A percentile compares a stretch with the other conserved stretches of the same genome.
These are phyloP conservation scores for Odontesthes bonariensis DNA, from an alignment of 2,113 vertebrate genomes.

Conservation along the genomic window DNA sequence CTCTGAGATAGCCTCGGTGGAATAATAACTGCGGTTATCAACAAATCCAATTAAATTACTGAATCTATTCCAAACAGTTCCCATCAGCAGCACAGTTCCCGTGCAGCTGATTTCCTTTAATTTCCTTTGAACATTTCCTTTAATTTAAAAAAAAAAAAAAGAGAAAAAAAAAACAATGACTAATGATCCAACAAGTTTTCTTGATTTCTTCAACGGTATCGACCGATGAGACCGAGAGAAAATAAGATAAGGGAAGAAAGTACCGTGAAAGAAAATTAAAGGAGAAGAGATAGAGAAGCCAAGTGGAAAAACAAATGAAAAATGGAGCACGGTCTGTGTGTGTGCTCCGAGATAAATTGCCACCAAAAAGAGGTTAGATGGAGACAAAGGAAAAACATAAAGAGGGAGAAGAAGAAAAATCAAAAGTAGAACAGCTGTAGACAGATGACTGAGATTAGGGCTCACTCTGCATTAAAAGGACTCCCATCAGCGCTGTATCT, in stretches of 20 bases:
- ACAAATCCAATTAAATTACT: background rate
- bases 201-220: slow-evolving; percentile 18
- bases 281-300: slow-evolving; percentile 51
- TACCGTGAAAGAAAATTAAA: slow-evolving; percentile 54
- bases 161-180: slow-evolving; percentile 3
- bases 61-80: background rate
- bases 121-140: background rate
- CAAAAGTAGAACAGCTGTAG: slow-evolving; percentile 20
- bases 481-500: background rate
- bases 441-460: slow-evolving; percentile 18
- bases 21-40: background rate
- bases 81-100: background rate
- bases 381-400: slow-evolving; percentile 49
- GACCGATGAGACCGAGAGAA: slow-evolving; percentile 28
- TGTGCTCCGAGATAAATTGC: slow-evolving; percentile 52
- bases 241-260: slow-evolving; percentile 1
- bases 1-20: background rate
- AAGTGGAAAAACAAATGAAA: slow-evolving; percentile 61
- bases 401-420: slow-evolving; percentile 41
- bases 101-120: too few species aligned
- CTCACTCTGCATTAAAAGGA: background rate
- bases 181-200: slow-evolving; percentile 20
- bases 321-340: slow-evolving; percentile 42
- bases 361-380: slow-evolving; percentile 45
- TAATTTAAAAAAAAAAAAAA: background rate